phyloP scores from a whole-genome alignment of 2,888 invertebrate species.

The Cantharis lateralis region DNA sequence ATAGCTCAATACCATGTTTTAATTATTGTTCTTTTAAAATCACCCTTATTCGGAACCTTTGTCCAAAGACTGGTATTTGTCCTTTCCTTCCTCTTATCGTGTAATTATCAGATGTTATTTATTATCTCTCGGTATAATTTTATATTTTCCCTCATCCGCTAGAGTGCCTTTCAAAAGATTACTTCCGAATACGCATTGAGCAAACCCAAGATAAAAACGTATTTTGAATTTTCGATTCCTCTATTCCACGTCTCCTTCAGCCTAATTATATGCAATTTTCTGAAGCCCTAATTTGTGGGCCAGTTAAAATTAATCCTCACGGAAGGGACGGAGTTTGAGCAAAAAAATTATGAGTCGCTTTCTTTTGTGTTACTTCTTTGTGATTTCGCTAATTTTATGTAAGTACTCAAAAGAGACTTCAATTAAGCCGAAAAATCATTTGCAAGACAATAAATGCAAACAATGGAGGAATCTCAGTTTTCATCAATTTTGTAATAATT shows the following conservation, averaged over 20 bases:
- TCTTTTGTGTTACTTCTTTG: background rate
- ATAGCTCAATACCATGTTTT: background rate
- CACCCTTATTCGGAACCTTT: background rate
- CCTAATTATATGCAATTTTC: background rate
- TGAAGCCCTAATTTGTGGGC: background rate
- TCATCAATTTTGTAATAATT: no score
- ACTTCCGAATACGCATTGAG: background rate
- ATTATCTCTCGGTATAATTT: background rate
- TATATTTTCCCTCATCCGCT: background rate
- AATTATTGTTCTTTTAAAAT: background rate
- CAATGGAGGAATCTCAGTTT: background rate
- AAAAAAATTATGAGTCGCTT: background rate
- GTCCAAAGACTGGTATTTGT: background rate
- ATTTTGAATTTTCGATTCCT: background rate
- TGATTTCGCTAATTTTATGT: background rate
- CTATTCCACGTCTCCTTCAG: background rate
- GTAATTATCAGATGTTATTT: background rate
- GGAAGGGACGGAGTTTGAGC: no score
- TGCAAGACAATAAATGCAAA: background rate
- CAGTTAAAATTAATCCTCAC: background rate
- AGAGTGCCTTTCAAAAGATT: background rate
- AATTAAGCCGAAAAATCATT: background rate
- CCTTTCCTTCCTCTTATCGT: background rate
- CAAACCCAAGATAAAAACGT: background rate
- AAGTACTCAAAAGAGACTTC: background rate